Conservation (phyloP, 64 coral and sea anemone genomes). For the Stichodactyla helianthus region DNA sequence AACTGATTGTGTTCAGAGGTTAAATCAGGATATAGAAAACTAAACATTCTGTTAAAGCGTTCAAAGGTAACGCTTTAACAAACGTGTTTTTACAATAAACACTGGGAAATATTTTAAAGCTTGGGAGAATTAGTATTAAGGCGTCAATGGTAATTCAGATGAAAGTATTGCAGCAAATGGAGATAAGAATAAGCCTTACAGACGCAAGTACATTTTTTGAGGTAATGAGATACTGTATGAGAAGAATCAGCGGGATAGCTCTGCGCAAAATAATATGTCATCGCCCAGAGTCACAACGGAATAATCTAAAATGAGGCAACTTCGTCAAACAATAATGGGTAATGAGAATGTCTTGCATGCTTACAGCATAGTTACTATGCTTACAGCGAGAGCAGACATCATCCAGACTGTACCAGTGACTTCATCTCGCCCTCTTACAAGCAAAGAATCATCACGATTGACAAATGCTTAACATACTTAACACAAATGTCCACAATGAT, state of each 20-base stretch:
- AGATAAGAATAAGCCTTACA: conserved; percentile 2
- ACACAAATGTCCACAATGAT: conserved; percentile 4
- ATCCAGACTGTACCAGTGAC: background rate
- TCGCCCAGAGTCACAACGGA: background rate
- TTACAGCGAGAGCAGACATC: background rate
- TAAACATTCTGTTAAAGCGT: conserved; percentile 11
- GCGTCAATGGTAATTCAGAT: background rate
- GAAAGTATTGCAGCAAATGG: background rate
- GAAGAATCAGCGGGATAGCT: background rate
- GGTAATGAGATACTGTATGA: conserved; percentile 7
- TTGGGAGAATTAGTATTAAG: conserved; percentile 1
- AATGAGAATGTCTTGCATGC: background rate
- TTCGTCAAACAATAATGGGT: background rate
- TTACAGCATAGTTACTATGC: background rate
- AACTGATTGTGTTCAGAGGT: conserved; percentile 12
- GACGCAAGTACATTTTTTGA: background rate
- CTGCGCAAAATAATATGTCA: background rate
- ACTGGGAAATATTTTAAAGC: background rate
- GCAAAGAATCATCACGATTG: background rate
- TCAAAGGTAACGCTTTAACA: conserved; percentile 19
- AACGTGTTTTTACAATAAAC: conserved; percentile 13
- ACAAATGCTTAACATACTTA: conserved; percentile 1
- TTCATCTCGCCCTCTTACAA: background rate
- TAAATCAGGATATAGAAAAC: conserved; percentile 12
- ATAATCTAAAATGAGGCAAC: background rate